Evolutionary conservation across 2,113 vertebrate species (phyloP), one percentile per base, ranked within the genome.

Genomic region (Entomyzon cyanotis): DNA sequence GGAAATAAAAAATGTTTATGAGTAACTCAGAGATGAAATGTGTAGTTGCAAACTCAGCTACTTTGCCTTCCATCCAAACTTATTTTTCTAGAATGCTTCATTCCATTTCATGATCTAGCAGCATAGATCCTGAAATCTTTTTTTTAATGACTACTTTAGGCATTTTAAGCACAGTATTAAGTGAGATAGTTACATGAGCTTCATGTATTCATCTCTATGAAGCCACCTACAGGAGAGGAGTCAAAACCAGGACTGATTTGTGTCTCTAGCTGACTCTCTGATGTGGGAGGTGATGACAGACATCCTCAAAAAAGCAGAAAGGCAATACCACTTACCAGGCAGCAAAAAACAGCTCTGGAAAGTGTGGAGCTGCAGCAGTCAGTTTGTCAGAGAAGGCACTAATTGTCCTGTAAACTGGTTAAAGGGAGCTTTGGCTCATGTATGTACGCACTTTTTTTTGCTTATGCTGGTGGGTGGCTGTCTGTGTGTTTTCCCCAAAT

Each of bases 391-490:
- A 89, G 82, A 73, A 83, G 81, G 17, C 89, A 93, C 64, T 84
- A 81, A 80, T 46, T 81, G 71, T 69, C 88, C 93, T 89, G 47
- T 79, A 73, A 90, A 39, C 46, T 79, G 83, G 84, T 91, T 82
- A 64, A 37, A 41, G 22, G 95, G 89, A 90, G 87, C 86, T 94
- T 94, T 73, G 55, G 30, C 91, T 94, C 94, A 82, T 94, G 85
- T 96, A 93, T 95, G 71, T 75, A 92, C 94, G 96, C 97, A 98
- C 97, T 97, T 97, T 97, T 97, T 93, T 96, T 97, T 95, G 95
- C 95, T 98, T 97, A 95, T 82, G 73, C 92, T 96, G 91, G 94
- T 91, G 85, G 90, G 78, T 95, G 89, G 71, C 27, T 87, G 12
- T 68, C 96, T 95, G 64, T 95, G 89, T 90, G 50, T 94, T 94